Conservation (phyloP, 2,888 invertebrate species). For the Morpho deidamia region DNA sequence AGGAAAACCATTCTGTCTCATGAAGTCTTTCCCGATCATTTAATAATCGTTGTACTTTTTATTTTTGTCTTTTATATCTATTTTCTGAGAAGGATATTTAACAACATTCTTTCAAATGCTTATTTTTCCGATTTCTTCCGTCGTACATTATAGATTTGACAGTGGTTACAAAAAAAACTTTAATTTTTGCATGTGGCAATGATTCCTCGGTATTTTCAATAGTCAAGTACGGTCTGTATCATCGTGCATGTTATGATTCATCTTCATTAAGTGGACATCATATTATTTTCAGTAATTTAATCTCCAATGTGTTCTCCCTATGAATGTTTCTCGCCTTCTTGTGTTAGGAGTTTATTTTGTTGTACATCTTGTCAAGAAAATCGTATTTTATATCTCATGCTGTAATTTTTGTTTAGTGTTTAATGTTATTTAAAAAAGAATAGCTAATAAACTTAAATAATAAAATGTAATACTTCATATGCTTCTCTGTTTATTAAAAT, state of each 20-base stretch:
- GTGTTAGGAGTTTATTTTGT: not conserved
- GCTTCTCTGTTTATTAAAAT: no score
- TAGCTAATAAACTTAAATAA: not conserved
- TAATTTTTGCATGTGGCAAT: conserved; percentile 34
- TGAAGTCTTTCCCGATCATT: conserved; percentile 43
- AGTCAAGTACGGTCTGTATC: conserved; percentile 51
- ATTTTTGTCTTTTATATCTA: conserved; percentile 31
- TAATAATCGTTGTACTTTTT: conserved; percentile 40
- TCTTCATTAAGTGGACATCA: conserved; percentile 39
- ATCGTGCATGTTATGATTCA: conserved; percentile 54
- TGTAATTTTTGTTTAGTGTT: conserved; percentile 4
- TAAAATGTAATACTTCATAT: no score
- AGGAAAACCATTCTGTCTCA: conserved; percentile 40
- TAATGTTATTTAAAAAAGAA: not conserved
- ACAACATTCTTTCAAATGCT: conserved; percentile 26
- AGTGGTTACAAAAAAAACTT: conserved; percentile 27
- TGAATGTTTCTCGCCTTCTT: not conserved
- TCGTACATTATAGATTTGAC: conserved; percentile 31
- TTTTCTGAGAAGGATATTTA: conserved; percentile 14
- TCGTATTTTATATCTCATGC: conserved; percentile 1
- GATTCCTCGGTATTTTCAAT: conserved; percentile 31
- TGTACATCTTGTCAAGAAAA: conserved; percentile 1
- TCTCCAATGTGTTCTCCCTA: conserved; percentile 3
- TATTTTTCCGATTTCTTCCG: conserved; percentile 31
- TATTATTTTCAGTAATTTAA: conserved; percentile 16